phyloP scores from a whole-genome alignment of 2,113 vertebrate species.

The Chelonoidis abingdonii region DNA sequence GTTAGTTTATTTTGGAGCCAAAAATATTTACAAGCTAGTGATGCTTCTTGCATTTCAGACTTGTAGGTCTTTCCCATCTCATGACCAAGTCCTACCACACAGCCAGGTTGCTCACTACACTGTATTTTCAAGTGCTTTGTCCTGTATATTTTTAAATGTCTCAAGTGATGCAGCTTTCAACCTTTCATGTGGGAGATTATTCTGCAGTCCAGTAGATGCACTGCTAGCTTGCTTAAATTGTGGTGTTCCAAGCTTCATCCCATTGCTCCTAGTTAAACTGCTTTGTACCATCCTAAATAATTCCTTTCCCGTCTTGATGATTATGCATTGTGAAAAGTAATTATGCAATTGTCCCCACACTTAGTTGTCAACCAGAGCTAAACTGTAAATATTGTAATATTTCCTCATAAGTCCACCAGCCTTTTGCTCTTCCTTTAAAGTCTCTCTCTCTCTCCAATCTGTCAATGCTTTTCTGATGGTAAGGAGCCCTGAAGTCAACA shows the following conservation, averaged over 20 bases:
- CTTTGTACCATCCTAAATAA: not conserved
- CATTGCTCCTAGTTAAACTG: fast-evolving
- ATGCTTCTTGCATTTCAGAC: not conserved
- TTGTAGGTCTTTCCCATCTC: not conserved
- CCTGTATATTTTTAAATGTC: not conserved
- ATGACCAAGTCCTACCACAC: not conserved
- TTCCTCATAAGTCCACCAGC: not conserved
- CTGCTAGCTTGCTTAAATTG: not conserved
- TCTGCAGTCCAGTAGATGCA: not conserved
- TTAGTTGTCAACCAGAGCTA: not conserved
- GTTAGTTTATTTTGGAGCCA: not conserved
- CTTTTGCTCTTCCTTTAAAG: not conserved
- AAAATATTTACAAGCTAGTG: not conserved
- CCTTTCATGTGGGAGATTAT: not conserved
- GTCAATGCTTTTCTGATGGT: not conserved
- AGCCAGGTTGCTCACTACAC: not conserved
- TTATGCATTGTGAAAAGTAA: not conserved
- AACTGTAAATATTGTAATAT: not conserved
- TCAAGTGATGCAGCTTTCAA: not conserved
- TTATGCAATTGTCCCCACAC: not conserved
- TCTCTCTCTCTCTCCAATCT: not conserved
- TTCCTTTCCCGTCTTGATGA: not conserved
- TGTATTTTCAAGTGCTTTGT: not conserved
- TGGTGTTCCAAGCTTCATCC: not conserved
- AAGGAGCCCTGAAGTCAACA: not conserved